Evolutionary conservation across 2,797 vertebrate genomes (phyloP).

Genomic region (Hyperoplus immaculatus): DNA sequence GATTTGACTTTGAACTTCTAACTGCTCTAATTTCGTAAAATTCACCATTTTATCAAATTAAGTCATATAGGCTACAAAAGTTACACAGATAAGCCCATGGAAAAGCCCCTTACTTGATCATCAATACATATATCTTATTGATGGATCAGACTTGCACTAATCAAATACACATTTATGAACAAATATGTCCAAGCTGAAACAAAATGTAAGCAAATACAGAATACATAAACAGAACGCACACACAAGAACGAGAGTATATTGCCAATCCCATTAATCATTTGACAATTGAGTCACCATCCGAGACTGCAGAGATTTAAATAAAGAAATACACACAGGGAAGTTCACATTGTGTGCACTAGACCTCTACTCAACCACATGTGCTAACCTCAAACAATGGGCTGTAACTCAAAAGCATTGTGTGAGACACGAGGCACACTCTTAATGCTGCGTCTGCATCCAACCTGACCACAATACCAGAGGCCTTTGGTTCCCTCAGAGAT

Average conservation of each 20-base stretch:
- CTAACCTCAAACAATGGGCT: constrained; percentile 70
- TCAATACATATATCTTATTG: not conserved
- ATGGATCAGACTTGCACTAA: not conserved
- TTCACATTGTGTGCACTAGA: constrained; percentile 55
- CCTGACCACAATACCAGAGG: constrained; percentile 62
- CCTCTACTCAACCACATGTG: constrained; percentile 53
- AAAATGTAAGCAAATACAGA: not conserved
- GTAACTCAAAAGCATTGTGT: constrained; percentile 72
- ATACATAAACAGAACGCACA: not conserved
- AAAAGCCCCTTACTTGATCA: not conserved
- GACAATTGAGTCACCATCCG: constrained; percentile 6
- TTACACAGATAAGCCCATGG: not conserved
- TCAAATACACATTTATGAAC: not conserved
- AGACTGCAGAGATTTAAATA: constrained; percentile 38
- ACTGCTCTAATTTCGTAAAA: not conserved
- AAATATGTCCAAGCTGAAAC: not conserved
- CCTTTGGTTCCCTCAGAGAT: constrained; percentile 53
- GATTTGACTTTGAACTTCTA: not conserved
- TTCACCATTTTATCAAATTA: no score
- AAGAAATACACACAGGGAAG: constrained; percentile 40
- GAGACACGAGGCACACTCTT: constrained; percentile 72
- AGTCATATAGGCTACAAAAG: no score
- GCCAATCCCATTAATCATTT: constrained; percentile 32
- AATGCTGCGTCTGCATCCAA: constrained; percentile 50
- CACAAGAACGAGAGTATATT: not conserved